Evolutionary conservation across 2,888 invertebrate genomes (phyloP).

Genomic region (Harpalus rufipes): DNA sequence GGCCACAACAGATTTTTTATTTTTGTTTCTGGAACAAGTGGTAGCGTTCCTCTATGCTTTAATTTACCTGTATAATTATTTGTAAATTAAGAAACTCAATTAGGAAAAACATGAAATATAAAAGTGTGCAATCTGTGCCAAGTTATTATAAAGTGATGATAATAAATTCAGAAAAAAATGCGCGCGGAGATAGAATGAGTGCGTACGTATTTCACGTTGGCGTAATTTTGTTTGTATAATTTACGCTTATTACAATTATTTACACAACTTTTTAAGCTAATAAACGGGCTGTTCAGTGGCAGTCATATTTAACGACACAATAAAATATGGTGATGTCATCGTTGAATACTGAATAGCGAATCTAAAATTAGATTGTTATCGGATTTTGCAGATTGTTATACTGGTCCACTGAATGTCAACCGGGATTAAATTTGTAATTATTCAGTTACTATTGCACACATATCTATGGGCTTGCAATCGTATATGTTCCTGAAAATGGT

Average conservation of each 20-base stretch:
- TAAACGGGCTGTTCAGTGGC: conserved; percentile 19
- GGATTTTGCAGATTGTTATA: conserved; percentile 23
- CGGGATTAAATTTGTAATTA: conserved; percentile 15
- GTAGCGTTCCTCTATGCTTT: not conserved
- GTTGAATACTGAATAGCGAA: conserved; percentile 26
- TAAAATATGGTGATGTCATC: conserved; percentile 32
- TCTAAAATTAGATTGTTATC: conserved; percentile 44
- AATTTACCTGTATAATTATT: conserved; percentile 50
- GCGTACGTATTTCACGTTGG: conserved; percentile 5
- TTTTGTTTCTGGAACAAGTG: conserved; percentile 21
- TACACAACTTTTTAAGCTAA: conserved; percentile 30
- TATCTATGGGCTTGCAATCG: not conserved
- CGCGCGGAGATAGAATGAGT: not conserved
- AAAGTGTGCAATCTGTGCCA: conserved; percentile 14
- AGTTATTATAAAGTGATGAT: conserved; percentile 46
- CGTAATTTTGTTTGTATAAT: conserved; percentile 28
- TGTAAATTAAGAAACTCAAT: conserved; percentile 50
- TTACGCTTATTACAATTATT: conserved; percentile 31
- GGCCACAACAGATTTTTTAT: not conserved
- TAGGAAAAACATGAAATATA: conserved; percentile 36
- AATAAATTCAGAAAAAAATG: conserved; percentile 37
- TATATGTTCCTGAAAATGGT: not conserved
- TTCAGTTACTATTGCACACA: not conserved
- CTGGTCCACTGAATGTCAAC: not conserved
- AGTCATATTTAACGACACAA: conserved; percentile 17